These are phyloP conservation scores for Drosophila quadrilineata DNA, from an alignment of 1,140 invertebrate genomes.

Conservation along the genomic window DNA sequence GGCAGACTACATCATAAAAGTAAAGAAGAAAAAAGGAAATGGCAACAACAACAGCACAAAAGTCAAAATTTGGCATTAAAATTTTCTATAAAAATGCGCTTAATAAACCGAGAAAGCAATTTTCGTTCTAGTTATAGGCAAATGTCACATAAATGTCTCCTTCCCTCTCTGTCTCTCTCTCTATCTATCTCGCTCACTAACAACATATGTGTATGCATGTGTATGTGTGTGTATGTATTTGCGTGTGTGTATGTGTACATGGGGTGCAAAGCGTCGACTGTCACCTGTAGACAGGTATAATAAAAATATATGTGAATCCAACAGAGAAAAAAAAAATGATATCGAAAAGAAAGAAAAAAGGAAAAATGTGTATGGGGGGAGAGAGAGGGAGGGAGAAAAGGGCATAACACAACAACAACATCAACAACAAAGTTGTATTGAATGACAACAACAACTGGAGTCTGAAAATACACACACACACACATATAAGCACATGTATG, in stretches of 20 bases:
- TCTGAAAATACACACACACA: background rate
- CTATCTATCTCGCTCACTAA: too few relatives aligned
- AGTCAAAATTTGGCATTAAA: conserved; percentile 45
- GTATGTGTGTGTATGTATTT: conserved; percentile 1
- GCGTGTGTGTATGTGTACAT: background rate
- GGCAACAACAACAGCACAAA: background rate
- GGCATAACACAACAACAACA: background rate
- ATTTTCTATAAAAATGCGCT: conserved; percentile 47
- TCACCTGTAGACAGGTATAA: conserved; percentile 35
- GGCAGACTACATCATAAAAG: background rate
- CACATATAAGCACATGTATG: background rate
- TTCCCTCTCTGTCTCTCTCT: too few relatives aligned
- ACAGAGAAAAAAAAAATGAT: background rate
- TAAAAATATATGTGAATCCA: conserved; percentile 33
- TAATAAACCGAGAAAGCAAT: conserved; percentile 60
- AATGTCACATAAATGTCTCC: conserved; percentile 1
- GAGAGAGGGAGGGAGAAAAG: conserved; percentile 4
- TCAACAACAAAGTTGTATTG: background rate
- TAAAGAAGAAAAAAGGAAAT: background rate
- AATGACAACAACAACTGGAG: conserved; percentile 5
- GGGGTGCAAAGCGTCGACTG: conserved; percentile 3
- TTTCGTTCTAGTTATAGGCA: conserved; percentile 34
- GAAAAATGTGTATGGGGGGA: too few relatives aligned
- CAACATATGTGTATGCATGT: too few relatives aligned
- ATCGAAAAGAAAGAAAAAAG: background rate